These are phyloP conservation scores for Psococerastis gibbosa DNA, from an alignment of 2,888 invertebrate species.

Conservation along the genomic window DNA sequence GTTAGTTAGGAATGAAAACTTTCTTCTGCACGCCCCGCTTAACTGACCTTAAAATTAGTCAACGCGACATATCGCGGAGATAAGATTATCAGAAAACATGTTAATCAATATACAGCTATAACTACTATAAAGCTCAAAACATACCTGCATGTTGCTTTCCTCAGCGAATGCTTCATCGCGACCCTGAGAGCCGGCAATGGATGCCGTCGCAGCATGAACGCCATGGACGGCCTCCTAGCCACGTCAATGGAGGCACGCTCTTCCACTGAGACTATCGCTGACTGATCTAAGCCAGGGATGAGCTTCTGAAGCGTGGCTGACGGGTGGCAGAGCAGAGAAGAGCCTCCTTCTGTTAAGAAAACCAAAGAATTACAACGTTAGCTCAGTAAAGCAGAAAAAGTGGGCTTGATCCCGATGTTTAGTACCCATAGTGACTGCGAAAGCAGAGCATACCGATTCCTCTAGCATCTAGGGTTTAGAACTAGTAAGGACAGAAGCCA, in stretches of 20 bases:
- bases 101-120: not conserved
- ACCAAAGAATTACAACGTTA: no score
- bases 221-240: slow-evolving; percentile 66
- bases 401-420: no score
- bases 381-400: no score
- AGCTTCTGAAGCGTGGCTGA: slow-evolving; percentile 70
- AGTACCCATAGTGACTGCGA: no score
- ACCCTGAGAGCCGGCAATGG: slow-evolving; percentile 66
- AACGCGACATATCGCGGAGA: no score
- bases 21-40: no score
- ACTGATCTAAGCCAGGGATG: slow-evolving; percentile 42
- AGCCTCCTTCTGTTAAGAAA: slow-evolving; percentile 40
- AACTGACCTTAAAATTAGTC: no score
- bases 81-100: no score
- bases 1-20: no score
- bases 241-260: slow-evolving; percentile 32
- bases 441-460: no score
- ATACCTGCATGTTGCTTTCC: slow-evolving; percentile 33
- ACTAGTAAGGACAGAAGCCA: not conserved
- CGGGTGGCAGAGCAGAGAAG: slow-evolving; percentile 71
- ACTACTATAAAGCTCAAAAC: not conserved
- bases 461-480: no score
- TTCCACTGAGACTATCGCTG: slow-evolving; percentile 28
- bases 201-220: slow-evolving; percentile 69
- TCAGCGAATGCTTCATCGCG: slow-evolving; percentile 74